Conservation (phyloP, 2,888 invertebrate genomes). For the Baronia brevicornis region DNA sequence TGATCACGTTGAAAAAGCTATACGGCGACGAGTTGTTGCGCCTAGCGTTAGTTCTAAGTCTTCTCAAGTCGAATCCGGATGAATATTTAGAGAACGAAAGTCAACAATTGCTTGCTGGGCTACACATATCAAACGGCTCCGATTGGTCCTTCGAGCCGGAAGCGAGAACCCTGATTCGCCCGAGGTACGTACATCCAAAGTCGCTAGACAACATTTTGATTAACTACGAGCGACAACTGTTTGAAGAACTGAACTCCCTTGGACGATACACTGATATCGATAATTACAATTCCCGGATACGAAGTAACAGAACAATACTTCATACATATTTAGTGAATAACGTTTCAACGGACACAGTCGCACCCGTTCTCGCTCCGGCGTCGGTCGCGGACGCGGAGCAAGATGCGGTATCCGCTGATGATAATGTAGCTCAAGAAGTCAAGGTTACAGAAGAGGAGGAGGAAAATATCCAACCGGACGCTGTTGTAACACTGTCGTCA, state of each 20-base stretch:
- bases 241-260: slow-evolving; percentile 82
- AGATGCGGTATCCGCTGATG: slow-evolving; percentile 61
- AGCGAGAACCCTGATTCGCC: slow-evolving; percentile 72
- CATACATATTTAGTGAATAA: slow-evolving; percentile 71
- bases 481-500: slow-evolving; percentile 56
- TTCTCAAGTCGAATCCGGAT: slow-evolving; percentile 85
- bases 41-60: slow-evolving; percentile 86
- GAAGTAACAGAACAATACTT: slow-evolving; percentile 49
- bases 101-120: slow-evolving; percentile 69
- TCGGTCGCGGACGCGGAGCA: slow-evolving; percentile 36
- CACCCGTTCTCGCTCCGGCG: slow-evolving; percentile 45
- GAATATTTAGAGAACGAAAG: slow-evolving; percentile 78
- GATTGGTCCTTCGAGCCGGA: slow-evolving; percentile 79
- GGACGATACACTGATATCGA: slow-evolving; percentile 63
- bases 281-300: slow-evolving; percentile 63
- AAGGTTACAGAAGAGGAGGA: slow-evolving; percentile 56
- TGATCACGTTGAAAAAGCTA: slow-evolving; percentile 89
- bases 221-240: slow-evolving; percentile 82
- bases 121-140: slow-evolving; percentile 79
- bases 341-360: slow-evolving; percentile 63
- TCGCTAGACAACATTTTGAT: slow-evolving; percentile 81
- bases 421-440: slow-evolving; percentile 64
- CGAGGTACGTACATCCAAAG: slow-evolving; percentile 81
- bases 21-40: slow-evolving; percentile 88
- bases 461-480: slow-evolving; percentile 34